Base-by-base conservation (phyloP, 2,113 vertebrate genomes). In the Ceyx cyanopectus region DNA sequence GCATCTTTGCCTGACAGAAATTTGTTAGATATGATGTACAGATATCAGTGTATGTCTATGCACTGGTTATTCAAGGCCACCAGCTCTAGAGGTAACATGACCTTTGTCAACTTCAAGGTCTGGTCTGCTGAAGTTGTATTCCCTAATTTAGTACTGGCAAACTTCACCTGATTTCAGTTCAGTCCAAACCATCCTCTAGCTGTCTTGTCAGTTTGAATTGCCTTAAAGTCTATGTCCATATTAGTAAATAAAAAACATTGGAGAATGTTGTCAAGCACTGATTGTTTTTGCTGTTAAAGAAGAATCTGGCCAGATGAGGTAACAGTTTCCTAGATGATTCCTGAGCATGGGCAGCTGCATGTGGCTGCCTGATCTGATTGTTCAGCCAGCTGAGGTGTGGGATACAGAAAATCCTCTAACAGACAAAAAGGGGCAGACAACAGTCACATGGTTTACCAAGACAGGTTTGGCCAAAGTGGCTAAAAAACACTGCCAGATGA, bases 21-120 rank as follows among this genome's bases (percentile, higher is more conserved):
- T 57, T 65, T 75, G 24, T 70, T 37, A 73, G 20, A 14, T 61
- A 19, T 14, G 2, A 63, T 24, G 17, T 43, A 26, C 10, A 23
- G 26, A 21, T 30, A 73, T 45, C 45, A 73, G 23, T 0, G 0
- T 48, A 68, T 5, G 7, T 46, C 29, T 68, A 24, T 13, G 18
- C 14, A 34, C 14, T 5, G 1, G 5, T 62, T 17, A 48, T 58
- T 45, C 27, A 87, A 70, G 17, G 20, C 32, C 58, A 69, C 17
- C 21, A 51, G 10, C 24, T 80, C 56, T 57, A 46, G 19, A 45
- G 29, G 7, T 32, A 65, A 63, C 7, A 14, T 0, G 4, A 34
- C 3, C 6, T 72, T 72, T 54, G 24, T 24, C 30, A 80, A 3
- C 16, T 41, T 83, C 26, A 69, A 85, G 3, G 30, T 50, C 60